A percentile compares a stretch with the other conserved stretches of the same genome.
These are phyloP conservation scores for Drosophila rufa DNA, from an alignment of 1,140 invertebrate genomes.

Conservation along the genomic window DNA sequence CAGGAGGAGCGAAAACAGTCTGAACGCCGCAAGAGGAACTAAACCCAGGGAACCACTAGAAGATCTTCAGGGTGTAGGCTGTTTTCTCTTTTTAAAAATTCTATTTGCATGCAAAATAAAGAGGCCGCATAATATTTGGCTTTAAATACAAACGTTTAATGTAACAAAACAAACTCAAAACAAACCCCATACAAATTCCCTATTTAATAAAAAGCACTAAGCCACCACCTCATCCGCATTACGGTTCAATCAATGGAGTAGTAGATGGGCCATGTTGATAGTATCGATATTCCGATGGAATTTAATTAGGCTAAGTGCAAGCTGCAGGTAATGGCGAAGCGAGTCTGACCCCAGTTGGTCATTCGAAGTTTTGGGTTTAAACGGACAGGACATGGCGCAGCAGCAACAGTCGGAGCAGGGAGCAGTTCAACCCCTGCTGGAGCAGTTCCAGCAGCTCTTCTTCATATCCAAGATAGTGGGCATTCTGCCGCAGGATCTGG, in stretches of 20 bases:
- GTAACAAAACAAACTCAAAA: conserved; percentile 1
- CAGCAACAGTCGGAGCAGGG: conserved; percentile 29
- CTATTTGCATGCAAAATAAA: conserved; percentile 8
- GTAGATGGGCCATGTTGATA: conserved; percentile 57
- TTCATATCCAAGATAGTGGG: conserved; percentile 71
- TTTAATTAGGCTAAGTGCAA: conserved; percentile 74
- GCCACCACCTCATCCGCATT: conserved; percentile 12
- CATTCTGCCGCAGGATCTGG: conserved; percentile 69
- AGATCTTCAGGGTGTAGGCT: background rate
- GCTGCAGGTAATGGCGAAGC: conserved; percentile 6
- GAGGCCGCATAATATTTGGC: conserved; percentile 48
- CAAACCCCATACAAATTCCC: conserved; percentile 28
- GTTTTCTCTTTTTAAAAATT: conserved; percentile 29
- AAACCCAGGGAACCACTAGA: conserved; percentile 23
- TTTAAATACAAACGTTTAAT: conserved; percentile 33
- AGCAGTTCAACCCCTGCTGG: conserved; percentile 64
- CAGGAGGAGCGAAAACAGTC: conserved; percentile 82
- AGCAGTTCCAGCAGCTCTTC: conserved; percentile 74
- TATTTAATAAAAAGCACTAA: conserved; percentile 38
- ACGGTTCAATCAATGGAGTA: conserved; percentile 14
- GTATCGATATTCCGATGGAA: conserved; percentile 64
- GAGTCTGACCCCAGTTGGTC: background rate
- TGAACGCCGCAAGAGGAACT: conserved; percentile 75
- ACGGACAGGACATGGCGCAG: conserved; percentile 55
- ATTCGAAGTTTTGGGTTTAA: conserved; percentile 37